phyloP scores from a whole-genome alignment of 2,888 invertebrate species.

The Oscheius myriophilus region DNA sequence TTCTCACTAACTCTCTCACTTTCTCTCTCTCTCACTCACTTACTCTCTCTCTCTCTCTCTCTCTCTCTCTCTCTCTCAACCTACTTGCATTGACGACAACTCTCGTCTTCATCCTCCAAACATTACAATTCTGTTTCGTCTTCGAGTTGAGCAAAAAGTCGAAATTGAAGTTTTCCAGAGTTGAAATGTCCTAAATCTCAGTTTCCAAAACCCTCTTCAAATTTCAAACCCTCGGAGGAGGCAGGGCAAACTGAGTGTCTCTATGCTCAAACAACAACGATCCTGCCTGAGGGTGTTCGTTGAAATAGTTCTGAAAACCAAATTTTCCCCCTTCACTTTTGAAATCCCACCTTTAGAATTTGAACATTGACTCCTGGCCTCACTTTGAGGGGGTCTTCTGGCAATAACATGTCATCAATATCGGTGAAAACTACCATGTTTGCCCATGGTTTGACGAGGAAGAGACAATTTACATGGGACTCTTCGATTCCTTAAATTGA shows the following conservation, averaged over 20 bases:
- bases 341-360: constrained; percentile 52
- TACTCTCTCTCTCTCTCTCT: not conserved
- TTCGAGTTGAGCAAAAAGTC: constrained; percentile 63
- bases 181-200: constrained; percentile 36
- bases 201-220: not conserved
- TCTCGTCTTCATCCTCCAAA: constrained; percentile 70
- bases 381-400: constrained; percentile 58
- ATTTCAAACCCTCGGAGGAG: constrained; percentile 33
- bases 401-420: constrained; percentile 68
- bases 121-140: constrained; percentile 65
- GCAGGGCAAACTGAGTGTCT: constrained; percentile 62
- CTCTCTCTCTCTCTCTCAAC: constrained; percentile 17
- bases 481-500: constrained; percentile 62
- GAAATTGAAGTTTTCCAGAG: constrained; percentile 61
- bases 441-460: constrained; percentile 68
- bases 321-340: not conserved
- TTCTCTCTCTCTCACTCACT: too few species aligned
- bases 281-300: constrained; percentile 68
- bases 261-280: constrained; percentile 68
- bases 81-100: constrained; percentile 69
- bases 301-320: constrained; percentile 54
- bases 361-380: constrained; percentile 55
- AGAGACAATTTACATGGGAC: constrained; percentile 68
- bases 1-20: not conserved
- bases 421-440: constrained; percentile 68